Conservation (phyloP, 35 echinoderm and acorn worm species). For the Apostichopus japonicus region DNA sequence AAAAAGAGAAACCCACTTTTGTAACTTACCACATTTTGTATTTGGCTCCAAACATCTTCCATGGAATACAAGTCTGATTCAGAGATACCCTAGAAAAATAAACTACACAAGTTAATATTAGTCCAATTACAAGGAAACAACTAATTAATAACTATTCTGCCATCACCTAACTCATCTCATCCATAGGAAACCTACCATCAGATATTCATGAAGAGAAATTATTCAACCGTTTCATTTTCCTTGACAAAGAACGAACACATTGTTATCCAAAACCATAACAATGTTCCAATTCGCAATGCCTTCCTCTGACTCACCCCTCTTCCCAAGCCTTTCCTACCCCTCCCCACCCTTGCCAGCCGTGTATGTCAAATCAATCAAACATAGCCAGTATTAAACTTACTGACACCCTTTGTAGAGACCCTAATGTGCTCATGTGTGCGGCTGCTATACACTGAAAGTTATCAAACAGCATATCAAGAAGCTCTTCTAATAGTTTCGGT, state of each 20-base stretch:
- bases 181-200: too few relatives aligned
- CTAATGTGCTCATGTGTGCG: slow-evolving; percentile 81
- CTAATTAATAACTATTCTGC: background rate
- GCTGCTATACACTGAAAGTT: slow-evolving; percentile 86
- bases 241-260: too few relatives aligned
- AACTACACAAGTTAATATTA: too few relatives aligned
- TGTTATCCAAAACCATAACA: too few relatives aligned
- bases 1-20: background rate
- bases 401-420: slow-evolving; percentile 75
- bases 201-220: too few relatives aligned
- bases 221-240: too few relatives aligned
- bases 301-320: too few relatives aligned
- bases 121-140: too few relatives aligned
- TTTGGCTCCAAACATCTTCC: slow-evolving; percentile 93
- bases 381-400: slow-evolving; percentile 25
- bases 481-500: slow-evolving; percentile 90
- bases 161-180: background rate
- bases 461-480: slow-evolving; percentile 92
- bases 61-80: slow-evolving; percentile 86
- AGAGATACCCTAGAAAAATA: slow-evolving; percentile 53
- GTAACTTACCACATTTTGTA: slow-evolving; percentile 90
- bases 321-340: too few relatives aligned
- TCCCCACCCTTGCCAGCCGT: too few relatives aligned
- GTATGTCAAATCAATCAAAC: too few relatives aligned
- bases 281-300: too few relatives aligned